A percentile compares a stretch with the other conserved stretches of the same genome.
phyloP scores from a whole-genome alignment of 2,797 vertebrate genomes.

The Sphenodon punctatus region DNA sequence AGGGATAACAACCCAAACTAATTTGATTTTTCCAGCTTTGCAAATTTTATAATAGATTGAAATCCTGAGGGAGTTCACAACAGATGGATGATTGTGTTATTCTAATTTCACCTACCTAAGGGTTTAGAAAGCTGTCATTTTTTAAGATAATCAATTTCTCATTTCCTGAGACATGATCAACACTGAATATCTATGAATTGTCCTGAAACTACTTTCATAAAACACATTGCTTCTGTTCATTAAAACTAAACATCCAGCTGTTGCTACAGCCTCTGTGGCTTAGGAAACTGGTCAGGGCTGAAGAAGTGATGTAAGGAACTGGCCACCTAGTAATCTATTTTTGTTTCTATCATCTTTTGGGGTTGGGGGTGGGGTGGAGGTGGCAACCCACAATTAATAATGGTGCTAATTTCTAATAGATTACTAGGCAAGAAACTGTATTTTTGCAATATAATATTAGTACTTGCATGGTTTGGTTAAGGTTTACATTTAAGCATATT shows the following conservation, averaged over 20 bases:
- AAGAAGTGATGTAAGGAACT: too few species aligned
- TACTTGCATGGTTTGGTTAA: too few species aligned
- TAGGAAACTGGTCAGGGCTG: not conserved
- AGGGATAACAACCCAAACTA: slow-evolving; percentile 57
- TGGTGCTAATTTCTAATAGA: too few species aligned
- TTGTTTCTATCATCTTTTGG: too few species aligned
- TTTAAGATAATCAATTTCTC: slow-evolving; percentile 70
- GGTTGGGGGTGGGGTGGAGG: not conserved
- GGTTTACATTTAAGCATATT: too few species aligned
- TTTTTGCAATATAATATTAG: too few species aligned
- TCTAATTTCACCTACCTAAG: slow-evolving; percentile 73
- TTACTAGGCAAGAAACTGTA: too few species aligned
- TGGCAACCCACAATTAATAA: too few species aligned
- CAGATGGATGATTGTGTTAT: slow-evolving; percentile 72
- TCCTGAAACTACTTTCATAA: slow-evolving; percentile 43
- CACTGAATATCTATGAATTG: slow-evolving; percentile 29
- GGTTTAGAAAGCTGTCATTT: slow-evolving; percentile 68
- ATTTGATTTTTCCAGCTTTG: slow-evolving; percentile 72
- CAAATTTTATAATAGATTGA: slow-evolving; percentile 68
- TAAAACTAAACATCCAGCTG: slow-evolving; percentile 43
- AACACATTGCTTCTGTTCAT: slow-evolving; percentile 36
- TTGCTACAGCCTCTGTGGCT: not conserved
- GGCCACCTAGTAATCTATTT: too few species aligned
- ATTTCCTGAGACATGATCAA: slow-evolving; percentile 67
- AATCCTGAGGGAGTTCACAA: slow-evolving; percentile 68